Evolutionary conservation across 2,888 invertebrate species (phyloP), one percentile per base, ranked within the genome.

Genomic region (Eupithecia vulgata): DNA sequence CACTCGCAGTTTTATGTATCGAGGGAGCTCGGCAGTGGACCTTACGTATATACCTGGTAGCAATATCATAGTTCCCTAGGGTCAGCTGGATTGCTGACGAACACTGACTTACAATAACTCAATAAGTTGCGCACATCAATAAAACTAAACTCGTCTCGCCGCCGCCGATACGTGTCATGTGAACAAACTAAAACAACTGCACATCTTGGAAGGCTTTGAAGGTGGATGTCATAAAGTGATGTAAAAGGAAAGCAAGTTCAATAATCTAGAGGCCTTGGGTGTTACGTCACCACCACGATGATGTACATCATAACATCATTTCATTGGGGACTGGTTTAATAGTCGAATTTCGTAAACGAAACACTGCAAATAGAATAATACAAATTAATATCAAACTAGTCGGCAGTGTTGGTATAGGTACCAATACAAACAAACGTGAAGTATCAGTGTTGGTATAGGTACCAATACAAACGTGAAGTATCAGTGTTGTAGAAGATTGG

Each of bases 31-130:
- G 61, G 30, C 59, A 59, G 59, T 15, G 30, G n/a, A 34, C 61
- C 61, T 17, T 4, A 15, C 25, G 62, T 62, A 42, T 45, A 34
- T 62, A 48, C 25, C 37, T 21, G 70, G 34, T 13, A 21, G 21
- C 66, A 67, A 68, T 68, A 64, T 57, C 68, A 71, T 71, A 61
- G 65, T 71, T 74, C 70, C 70, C 67, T 1, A n/a, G 45, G 68
- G 68, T 62, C 65, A 68, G 68, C 57, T 62, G 62, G 57, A 67
- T 66, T n/a, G 67, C 68, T 72, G 77, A 74, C 78, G 61, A n/a
- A 30, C 25, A 25, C 65, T 42, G 21, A 64, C 65, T 37, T 5
- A 12, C 62, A n/a, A 64, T 65, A 57, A 57, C 25, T 72, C 45
- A 34, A 66, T 48, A 61, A 61, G 48, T 70, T 70, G 67, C 67